Base-by-base conservation (phyloP, 2,888 invertebrate genomes). In the Melanargia galathea region DNA sequence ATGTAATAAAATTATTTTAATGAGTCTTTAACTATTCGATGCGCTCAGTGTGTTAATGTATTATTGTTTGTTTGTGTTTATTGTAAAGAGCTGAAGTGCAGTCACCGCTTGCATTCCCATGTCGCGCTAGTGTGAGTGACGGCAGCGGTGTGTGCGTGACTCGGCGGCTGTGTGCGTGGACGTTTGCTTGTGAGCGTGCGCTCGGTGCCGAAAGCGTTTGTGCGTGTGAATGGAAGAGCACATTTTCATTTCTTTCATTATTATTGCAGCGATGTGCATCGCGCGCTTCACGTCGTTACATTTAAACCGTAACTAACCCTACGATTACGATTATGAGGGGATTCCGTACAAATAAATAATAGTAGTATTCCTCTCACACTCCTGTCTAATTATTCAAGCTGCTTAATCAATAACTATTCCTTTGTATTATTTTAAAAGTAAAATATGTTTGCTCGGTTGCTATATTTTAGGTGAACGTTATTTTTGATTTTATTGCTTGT, bases 1-100 rank as follows among this genome's bases (percentile, higher is more conserved):
- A 63, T 52, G 33, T 49, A 65, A 57, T 61, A 51, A 66, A 64
- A 71, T 62, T 68, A 63, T 63, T 69, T 71, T 69, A 72, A 78
- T 76, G 76, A 74, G 76, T 70, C 73, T 72, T 72, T 71, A 78
- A 76, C 74, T 81, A 78, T 82, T 80, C 73, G 80, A 84, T 83
- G 80, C 76, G 81, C 78, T 81, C 76, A 72, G 77, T 81, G 77
- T 81, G 80, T 82, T 84, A 84, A 82, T 85, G 86, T 87, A 86
- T 86, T 87, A 86, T 86, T 89, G 88, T 90, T 91, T 91, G 86
- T 91, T 90, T 91, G 89, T 90, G 83, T 91, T 90, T 90, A 88
- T 88, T 87, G 88, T 88, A 86, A n/a, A 84, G 83, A 86, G 87
- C 81, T 87, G 84, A 87, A 90, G 90, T 91, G 90, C 90, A 90